phyloP scores from a whole-genome alignment of 2,797 vertebrate species.

The Antennarius maculatus region DNA sequence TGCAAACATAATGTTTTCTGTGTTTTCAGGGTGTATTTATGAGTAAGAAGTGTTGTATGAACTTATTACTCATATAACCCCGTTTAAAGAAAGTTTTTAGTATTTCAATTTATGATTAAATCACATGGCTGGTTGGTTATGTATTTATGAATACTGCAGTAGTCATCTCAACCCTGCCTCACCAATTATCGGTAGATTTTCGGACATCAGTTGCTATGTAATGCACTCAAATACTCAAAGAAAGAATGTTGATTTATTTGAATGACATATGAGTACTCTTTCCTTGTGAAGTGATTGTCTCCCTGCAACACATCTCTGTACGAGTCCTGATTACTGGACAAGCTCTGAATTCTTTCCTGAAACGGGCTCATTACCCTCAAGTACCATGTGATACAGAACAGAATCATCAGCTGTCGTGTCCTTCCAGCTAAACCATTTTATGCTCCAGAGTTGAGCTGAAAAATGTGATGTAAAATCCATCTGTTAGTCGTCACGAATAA shows the following conservation, averaged over 20 bases:
- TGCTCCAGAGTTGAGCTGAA: conserved; percentile 25
- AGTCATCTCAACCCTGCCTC: not conserved
- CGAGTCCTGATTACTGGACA: conserved; percentile 21
- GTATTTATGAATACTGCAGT: not conserved
- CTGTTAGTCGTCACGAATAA: conserved; percentile 61
- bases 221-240: conserved; percentile 24
- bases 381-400: conserved; percentile 34
- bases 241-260: conserved; percentile 23
- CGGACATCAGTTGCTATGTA: not conserved
- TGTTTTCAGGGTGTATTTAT: not conserved
- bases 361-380: conserved; percentile 45
- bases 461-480: conserved; percentile 30
- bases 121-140: not conserved
- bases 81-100: not conserved
- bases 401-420: conserved; percentile 50
- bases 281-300: conserved; percentile 33
- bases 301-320: not conserved
- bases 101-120: not conserved
- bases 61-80: not conserved
- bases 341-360: conserved; percentile 25
- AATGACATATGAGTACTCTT: conserved; percentile 8
- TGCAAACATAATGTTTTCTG: too few species aligned
- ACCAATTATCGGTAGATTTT: not conserved
- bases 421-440: conserved; percentile 56
- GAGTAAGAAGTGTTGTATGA: not conserved